phyloP scores from a whole-genome alignment of 2,888 invertebrate genomes.

The Sisyra terminalis region DNA sequence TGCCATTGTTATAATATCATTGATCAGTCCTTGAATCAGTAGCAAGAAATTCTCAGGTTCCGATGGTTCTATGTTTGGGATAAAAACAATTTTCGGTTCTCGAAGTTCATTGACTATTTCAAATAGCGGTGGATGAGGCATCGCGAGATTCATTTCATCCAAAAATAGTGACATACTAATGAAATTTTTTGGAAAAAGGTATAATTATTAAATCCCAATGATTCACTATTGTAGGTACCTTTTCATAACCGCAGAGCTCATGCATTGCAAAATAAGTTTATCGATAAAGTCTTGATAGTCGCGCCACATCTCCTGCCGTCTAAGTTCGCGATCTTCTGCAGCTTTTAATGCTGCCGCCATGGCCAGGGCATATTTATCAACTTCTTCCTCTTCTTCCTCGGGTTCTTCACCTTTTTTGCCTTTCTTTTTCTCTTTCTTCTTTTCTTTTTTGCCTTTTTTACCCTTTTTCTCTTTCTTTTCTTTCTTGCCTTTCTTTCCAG shows the following conservation, averaged over 20 bases:
- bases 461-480: slow-evolving; percentile 13
- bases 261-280: slow-evolving; percentile 36
- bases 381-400: slow-evolving; percentile 11
- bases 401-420: slow-evolving; percentile 18
- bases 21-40: slow-evolving; percentile 49
- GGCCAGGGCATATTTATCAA: slow-evolving; percentile 12
- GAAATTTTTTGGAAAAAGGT: no score
- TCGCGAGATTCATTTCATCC: slow-evolving; percentile 38
- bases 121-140: slow-evolving; percentile 50
- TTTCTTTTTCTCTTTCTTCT: slow-evolving; percentile 22
- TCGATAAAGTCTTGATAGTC: slow-evolving; percentile 50
- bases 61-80: slow-evolving; percentile 53
- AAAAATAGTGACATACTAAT: slow-evolving; percentile 41
- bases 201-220: no score
- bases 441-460: slow-evolving; percentile 22
- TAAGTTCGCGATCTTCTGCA: slow-evolving; percentile 16
- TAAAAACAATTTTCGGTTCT: slow-evolving; percentile 54
- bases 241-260: slow-evolving; percentile 18
- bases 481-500: slow-evolving; percentile 10
- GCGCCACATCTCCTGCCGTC: slow-evolving; percentile 30
- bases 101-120: slow-evolving; percentile 58
- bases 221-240: slow-evolving; percentile 31
- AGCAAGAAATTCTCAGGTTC: slow-evolving; percentile 48
- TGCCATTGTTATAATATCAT: slow-evolving; percentile 62
- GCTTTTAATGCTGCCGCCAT: slow-evolving; percentile 16